Evolutionary conservation across 2,888 invertebrate species (phyloP).

Genomic region (Cryptus armator): DNA sequence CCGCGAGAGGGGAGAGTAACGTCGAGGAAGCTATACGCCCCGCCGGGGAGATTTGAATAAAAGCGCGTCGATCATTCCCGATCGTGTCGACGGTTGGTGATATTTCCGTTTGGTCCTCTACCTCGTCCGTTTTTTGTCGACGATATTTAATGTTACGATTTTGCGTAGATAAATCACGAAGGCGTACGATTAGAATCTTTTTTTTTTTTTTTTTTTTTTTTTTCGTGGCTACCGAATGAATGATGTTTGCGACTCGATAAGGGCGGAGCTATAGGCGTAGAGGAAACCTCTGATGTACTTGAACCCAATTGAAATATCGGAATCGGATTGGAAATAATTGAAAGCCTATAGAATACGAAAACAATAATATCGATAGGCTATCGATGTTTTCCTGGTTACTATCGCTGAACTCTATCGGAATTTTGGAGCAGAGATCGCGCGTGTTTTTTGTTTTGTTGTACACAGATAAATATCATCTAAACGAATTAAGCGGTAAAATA

Average conservation of each 20-base stretch:
- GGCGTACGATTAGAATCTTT: not conserved
- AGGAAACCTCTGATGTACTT: not conserved
- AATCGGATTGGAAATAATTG: not conserved
- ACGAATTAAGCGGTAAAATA: too few species aligned
- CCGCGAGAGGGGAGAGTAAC: not conserved
- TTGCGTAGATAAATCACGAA: not conserved
- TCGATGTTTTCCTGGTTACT: not conserved
- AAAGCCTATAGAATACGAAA: not conserved
- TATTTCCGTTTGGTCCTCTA: slow-evolving; percentile 43
- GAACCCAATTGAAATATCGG: not conserved
- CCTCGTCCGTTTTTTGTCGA: slow-evolving; percentile 33
- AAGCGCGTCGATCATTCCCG: slow-evolving; percentile 56
- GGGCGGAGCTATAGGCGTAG: not conserved
- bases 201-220: not conserved
- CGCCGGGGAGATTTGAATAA: slow-evolving; percentile 32
- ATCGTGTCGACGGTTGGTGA: slow-evolving; percentile 21
- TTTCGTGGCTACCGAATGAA: not conserved
- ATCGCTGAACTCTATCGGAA: not conserved
- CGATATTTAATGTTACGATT: not conserved
- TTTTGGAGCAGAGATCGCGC: not conserved
- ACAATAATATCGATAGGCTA: slow-evolving; percentile 2
- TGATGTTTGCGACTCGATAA: not conserved
- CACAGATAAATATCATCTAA: not conserved
- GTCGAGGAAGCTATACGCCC: not conserved
- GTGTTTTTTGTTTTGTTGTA: not conserved